Base-by-base conservation (phyloP, 2,888 invertebrate genomes). In the Campaea margaritaria region DNA sequence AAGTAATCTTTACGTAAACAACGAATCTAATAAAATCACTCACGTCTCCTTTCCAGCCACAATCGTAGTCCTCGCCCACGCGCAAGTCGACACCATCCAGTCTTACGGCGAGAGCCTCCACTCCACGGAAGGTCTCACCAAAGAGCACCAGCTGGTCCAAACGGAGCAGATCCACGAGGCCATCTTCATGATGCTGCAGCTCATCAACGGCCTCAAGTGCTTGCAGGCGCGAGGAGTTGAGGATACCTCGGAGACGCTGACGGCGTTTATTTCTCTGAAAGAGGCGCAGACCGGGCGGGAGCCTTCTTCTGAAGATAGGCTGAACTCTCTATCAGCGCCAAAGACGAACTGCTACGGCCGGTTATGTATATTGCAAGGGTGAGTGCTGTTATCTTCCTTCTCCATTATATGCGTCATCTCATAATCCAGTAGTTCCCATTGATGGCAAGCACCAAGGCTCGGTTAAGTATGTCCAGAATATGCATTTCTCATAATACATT, bases 171-270 rank as follows among this genome's bases (percentile, higher is more conserved):
- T 73, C 73, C 94, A 85, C 85, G 96, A 96, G 69, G 95, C 96
- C 42, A 95, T 95, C 64, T 96, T 97, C 80, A 94, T 97, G 67
- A 93, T 97, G 89, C 91, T 97, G 53, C 97, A 97, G 76, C 89
- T 97, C 61, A 95, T 97, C 27, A 96, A 96, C 69, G 96, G 96
- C 0, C 87, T 97, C 68, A 97, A 97, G 81, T 95, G 95, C 76
- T 90, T 97, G 21, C 97, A 97, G 83, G 96, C 96, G 0, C 94
- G 96, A 68, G 97, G 97, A 0, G 95, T 96, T 21, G 97, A 97
- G 78, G 97, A 97, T 73, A 93, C 96, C 36, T 94, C 96, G 0
- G 92, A 95, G 46, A 94, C 94, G 64, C 83, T 96, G 58, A 94
- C 95, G 34, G 95, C 96, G 67, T 95, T 97, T 70, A 94, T 96